Conservation (phyloP, 2,888 invertebrate genomes). For the Proisotoma minuta region DNA sequence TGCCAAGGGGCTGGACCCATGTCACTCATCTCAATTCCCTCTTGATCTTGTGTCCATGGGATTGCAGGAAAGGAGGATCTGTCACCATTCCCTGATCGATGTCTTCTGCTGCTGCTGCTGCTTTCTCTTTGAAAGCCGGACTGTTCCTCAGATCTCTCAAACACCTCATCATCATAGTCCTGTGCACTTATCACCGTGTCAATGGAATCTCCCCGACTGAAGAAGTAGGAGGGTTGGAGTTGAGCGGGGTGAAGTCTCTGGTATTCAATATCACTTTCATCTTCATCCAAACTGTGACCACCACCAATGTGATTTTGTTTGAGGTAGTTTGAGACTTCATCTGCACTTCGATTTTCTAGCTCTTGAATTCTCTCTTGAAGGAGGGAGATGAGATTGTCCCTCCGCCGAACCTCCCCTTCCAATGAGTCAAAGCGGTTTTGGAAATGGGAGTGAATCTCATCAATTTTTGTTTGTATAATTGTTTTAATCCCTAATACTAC, state of each 20-base stretch:
- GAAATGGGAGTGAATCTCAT: slow-evolving; percentile 52
- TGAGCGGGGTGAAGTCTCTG: slow-evolving; percentile 14
- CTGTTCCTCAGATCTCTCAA: slow-evolving; percentile 15
- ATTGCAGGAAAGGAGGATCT: slow-evolving; percentile 11
- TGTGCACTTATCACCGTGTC: slow-evolving; percentile 65
- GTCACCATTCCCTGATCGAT: slow-evolving; percentile 15
- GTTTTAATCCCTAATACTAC: slow-evolving; percentile 73
- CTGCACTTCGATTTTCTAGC: slow-evolving; percentile 54
- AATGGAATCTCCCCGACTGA: slow-evolving; percentile 58
- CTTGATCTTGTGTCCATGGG: slow-evolving; percentile 61
- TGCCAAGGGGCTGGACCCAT: slow-evolving; percentile 55
- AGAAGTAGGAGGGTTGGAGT: slow-evolving; percentile 38
- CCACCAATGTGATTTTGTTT: slow-evolving; percentile 28
- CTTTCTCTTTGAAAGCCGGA: neutral
- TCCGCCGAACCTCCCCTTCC: slow-evolving; percentile 72
- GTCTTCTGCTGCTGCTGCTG: slow-evolving; percentile 17
- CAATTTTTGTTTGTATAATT: slow-evolving; percentile 63
- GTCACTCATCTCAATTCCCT: slow-evolving; percentile 64
- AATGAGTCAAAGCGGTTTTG: slow-evolving; percentile 63
- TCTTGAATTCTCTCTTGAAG: slow-evolving; percentile 68
- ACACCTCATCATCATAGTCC: slow-evolving; percentile 52
- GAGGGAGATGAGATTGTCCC: slow-evolving; percentile 75
- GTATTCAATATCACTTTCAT: slow-evolving; percentile 26
- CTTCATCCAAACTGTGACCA: slow-evolving; percentile 39
- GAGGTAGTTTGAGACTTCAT: neutral